Evolutionary conservation across 2,888 invertebrate genomes (phyloP).

Genomic region (Parasteatoda lunata): DNA sequence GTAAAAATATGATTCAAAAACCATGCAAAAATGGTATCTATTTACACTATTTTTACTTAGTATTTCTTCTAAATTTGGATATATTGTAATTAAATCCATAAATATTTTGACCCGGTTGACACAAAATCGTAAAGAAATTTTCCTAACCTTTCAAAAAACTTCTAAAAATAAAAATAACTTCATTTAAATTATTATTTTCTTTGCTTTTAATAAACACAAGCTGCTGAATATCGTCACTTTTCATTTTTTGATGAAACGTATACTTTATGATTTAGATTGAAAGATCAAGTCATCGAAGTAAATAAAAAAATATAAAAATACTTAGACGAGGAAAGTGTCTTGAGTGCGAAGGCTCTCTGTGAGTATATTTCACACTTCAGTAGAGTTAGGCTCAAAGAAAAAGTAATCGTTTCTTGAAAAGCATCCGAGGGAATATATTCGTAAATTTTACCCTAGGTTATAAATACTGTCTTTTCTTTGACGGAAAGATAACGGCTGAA

Average conservation of each 20-base stretch:
- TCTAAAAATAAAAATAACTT: no score
- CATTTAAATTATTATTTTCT: no score
- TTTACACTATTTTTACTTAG: no score
- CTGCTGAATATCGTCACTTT: neutral
- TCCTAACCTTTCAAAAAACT: no score
- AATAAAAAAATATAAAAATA: constrained; percentile 1
- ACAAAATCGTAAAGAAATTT: no score
- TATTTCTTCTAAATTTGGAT: no score
- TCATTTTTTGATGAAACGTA: neutral
- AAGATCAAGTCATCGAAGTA: neutral
- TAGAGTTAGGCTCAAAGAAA: neutral
- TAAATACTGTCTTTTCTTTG: neutral
- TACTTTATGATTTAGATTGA: neutral
- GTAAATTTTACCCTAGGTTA: neutral
- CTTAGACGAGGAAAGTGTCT: neutral
- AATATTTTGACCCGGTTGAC: no score
- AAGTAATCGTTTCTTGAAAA: constrained; percentile 2
- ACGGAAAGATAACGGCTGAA: neutral
- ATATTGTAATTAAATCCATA: no score
- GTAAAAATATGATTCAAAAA: no score
- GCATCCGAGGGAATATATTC: neutral
- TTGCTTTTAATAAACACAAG: no score
- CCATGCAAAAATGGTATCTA: no score
- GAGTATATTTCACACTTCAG: constrained; percentile 2
- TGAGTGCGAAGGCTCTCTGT: neutral